Percentiles rank a stretch among this genome's conserved stretches.
phyloP scores from a whole-genome alignment of 1,140 invertebrate species.

The Euwallacea similis region DNA sequence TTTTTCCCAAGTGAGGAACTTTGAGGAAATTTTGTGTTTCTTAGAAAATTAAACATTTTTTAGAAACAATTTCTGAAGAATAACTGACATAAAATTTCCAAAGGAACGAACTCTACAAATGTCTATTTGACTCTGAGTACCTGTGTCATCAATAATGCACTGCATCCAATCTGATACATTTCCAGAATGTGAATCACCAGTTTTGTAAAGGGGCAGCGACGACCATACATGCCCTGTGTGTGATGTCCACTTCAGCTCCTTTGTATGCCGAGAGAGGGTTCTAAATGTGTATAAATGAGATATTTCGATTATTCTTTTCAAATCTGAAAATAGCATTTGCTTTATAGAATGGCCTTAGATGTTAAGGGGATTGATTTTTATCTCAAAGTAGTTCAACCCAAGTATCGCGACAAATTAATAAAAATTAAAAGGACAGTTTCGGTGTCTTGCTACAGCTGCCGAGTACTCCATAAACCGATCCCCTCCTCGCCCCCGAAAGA shows the following conservation, averaged over 20 bases:
- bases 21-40: background rate
- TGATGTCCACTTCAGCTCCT: slow-evolving; percentile 34
- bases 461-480: no score
- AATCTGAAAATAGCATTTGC: slow-evolving; percentile 6
- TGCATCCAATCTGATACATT: slow-evolving; percentile 49
- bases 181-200: slow-evolving; percentile 49
- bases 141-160: slow-evolving; percentile 54
- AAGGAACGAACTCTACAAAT: slow-evolving; percentile 34
- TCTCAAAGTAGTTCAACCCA: background rate
- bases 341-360: background rate
- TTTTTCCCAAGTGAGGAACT: no score
- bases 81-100: background rate
- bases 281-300: slow-evolving; percentile 35
- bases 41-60: background rate
- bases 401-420: background rate
- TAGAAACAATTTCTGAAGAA: background rate
- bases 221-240: slow-evolving; percentile 6
- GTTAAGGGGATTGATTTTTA: background rate
- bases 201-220: slow-evolving; percentile 28
- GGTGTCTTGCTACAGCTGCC: no score
- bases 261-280: slow-evolving; percentile 39
- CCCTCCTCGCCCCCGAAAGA: slow-evolving; percentile 21
- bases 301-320: slow-evolving; percentile 32
- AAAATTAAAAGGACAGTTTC: background rate
- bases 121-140: slow-evolving; percentile 46